A percentile compares a stretch with the other conserved stretches of the same genome.
Evolutionary conservation across 2,113 vertebrate genomes (phyloP).

Genomic region (Embiotoca jacksoni): DNA sequence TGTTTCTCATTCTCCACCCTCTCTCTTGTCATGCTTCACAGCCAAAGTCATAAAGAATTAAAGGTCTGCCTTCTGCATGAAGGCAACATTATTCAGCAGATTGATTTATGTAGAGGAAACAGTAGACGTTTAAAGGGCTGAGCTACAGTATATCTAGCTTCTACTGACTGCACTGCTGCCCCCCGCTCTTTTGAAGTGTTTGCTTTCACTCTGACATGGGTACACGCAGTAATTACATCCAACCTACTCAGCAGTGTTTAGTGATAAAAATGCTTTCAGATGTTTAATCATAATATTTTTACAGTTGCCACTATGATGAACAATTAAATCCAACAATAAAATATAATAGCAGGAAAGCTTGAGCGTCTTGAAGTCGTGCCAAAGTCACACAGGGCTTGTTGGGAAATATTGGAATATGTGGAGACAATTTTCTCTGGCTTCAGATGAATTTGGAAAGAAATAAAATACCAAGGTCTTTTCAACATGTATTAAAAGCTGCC

Average conservation of each 20-base stretch:
- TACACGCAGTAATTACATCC: constrained; percentile 48
- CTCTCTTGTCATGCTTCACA: constrained; percentile 45
- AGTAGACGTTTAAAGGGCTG: constrained; percentile 47
- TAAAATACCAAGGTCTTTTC: constrained; percentile 24
- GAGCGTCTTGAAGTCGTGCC: constrained; percentile 38
- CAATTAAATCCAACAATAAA: constrained; percentile 71
- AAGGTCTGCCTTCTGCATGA: constrained; percentile 36
- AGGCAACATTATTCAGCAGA: constrained; percentile 49
- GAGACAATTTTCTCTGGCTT: constrained; percentile 56
- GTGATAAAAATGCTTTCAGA: constrained; percentile 76
- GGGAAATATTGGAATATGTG: constrained; percentile 58
- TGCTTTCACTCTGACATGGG: constrained; percentile 45
- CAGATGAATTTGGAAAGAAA: constrained; percentile 49
- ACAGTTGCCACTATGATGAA: constrained; percentile 58
- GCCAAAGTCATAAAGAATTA: constrained; percentile 62
- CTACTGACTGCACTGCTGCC: constrained; percentile 21
- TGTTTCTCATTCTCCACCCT: constrained; percentile 43
- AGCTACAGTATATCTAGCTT: constrained; percentile 44
- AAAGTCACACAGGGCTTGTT: constrained; percentile 44
- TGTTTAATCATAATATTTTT: constrained; percentile 72
- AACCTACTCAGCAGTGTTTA: constrained; percentile 41
- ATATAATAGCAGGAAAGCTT: constrained; percentile 68
- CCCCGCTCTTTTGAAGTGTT: constrained; percentile 28
- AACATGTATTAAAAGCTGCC: constrained; percentile 20
- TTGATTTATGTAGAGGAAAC: constrained; percentile 71